These are phyloP conservation scores for Caenorhabditis sp. DNA, from an alignment of 2,888 invertebrate species.

Conservation along the genomic window DNA sequence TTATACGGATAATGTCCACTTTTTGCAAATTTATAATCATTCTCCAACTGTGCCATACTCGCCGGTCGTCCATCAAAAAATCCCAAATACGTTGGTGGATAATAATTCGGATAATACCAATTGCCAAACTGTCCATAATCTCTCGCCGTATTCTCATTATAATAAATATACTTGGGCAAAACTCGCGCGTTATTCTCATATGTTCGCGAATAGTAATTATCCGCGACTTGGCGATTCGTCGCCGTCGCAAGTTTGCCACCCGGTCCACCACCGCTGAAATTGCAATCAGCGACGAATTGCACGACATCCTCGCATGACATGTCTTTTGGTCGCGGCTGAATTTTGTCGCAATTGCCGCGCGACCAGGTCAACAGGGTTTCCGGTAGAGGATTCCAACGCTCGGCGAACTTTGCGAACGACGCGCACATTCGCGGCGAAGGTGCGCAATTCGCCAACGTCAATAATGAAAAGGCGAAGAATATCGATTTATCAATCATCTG, in stretches of 20 bases:
- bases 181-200: conserved; percentile 58
- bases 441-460: neutral
- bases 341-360: conserved; percentile 58
- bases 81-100: conserved; percentile 57
- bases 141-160: conserved; percentile 49
- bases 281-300: conserved; percentile 62
- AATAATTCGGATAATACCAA: conserved; percentile 61
- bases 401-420: conserved; percentile 58
- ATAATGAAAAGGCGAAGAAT: neutral
- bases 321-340: conserved; percentile 60
- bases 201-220: conserved; percentile 43
- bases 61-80: conserved; percentile 56
- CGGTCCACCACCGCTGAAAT: conserved; percentile 48
- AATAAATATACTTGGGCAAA: conserved; percentile 55
- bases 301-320: conserved; percentile 63
- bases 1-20: conserved; percentile 58
- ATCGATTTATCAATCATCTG: neutral
- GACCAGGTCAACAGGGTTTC: conserved; percentile 59
- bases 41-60: conserved; percentile 56
- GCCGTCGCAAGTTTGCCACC: conserved; percentile 35
- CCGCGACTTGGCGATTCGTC: conserved; percentile 31
- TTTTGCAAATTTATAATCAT: conserved; percentile 55
- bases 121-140: conserved; percentile 53
- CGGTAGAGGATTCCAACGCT: conserved; percentile 61
- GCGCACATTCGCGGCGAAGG: conserved; percentile 51